Percentiles rank a stretch among this genome's conserved stretches.
Evolutionary conservation across 37 sponge, comb jelly and placozoan genomes (phyloP).

Genomic region (Beroe forskalii): DNA sequence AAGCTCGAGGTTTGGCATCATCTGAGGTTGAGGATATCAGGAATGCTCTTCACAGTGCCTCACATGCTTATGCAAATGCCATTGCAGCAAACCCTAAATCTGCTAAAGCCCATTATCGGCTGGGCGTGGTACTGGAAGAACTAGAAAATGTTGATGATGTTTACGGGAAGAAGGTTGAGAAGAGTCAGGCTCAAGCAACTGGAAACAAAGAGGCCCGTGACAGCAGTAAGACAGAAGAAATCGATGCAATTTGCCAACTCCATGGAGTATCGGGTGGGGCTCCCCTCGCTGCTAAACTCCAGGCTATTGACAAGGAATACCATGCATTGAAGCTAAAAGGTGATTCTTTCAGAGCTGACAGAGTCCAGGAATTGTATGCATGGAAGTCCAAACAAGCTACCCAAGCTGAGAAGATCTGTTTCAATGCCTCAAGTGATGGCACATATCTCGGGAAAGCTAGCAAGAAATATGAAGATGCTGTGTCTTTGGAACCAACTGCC

Average conservation of each 20-base stretch:
- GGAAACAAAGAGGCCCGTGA: slow-evolving; percentile 66
- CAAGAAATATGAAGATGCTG: slow-evolving; percentile 81
- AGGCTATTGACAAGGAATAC: slow-evolving; percentile 93
- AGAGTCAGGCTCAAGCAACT: slow-evolving; percentile 73
- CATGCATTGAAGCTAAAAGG: slow-evolving; percentile 83
- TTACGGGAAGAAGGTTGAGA: slow-evolving; percentile 74
- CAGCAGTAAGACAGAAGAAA: slow-evolving; percentile 88
- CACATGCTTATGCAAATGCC: slow-evolving; percentile 73
- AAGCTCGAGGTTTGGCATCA: background rate
- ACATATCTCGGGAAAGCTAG: slow-evolving; percentile 78
- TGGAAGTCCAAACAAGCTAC: slow-evolving; percentile 90
- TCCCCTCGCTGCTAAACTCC: slow-evolving; percentile 81
- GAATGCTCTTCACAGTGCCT: slow-evolving; percentile 20
- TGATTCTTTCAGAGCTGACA: slow-evolving; percentile 82
- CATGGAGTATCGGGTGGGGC: slow-evolving; percentile 80
- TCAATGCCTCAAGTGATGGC: slow-evolving; percentile 57
- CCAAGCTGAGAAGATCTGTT: slow-evolving; percentile 36
- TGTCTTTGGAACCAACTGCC: slow-evolving; percentile 69
- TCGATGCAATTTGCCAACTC: slow-evolving; percentile 86
- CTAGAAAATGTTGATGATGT: slow-evolving; percentile 79
- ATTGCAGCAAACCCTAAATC: slow-evolving; percentile 70
- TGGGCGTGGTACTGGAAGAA: slow-evolving; percentile 89
- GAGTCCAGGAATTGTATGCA: slow-evolving; percentile 85
- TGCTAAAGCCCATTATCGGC: slow-evolving; percentile 71
- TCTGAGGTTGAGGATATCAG: slow-evolving; percentile 29